Conservation (phyloP, 2,888 invertebrate species). For the Amphipyra berbera region DNA sequence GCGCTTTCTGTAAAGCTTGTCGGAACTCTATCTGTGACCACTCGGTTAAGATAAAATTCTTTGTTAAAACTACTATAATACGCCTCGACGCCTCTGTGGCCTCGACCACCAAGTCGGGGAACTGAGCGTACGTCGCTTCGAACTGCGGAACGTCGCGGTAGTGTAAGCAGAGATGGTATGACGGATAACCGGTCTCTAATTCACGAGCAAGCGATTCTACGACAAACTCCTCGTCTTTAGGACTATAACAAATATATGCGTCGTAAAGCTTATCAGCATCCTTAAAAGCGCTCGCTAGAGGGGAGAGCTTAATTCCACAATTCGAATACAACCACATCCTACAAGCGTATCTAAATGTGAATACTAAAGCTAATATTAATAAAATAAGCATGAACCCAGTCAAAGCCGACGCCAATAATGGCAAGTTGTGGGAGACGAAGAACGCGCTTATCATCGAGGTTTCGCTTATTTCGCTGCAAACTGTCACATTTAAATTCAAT, state of each 20-base stretch:
- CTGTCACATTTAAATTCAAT: constrained; percentile 95
- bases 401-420: constrained; percentile 94
- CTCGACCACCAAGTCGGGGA: constrained; percentile 94
- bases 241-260: constrained; percentile 97
- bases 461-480: constrained; percentile 95
- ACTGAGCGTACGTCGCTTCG: constrained; percentile 92
- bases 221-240: constrained; percentile 97
- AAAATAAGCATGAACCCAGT: constrained; percentile 94
- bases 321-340: constrained; percentile 97
- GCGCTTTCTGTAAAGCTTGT: constrained; percentile 96
- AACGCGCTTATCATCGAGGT: constrained; percentile 94
- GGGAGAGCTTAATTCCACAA: constrained; percentile 95
- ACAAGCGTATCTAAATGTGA: constrained; percentile 96
- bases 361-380: constrained; percentile 94
- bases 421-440: constrained; percentile 95
- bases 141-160: constrained; percentile 95
- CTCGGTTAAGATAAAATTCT: constrained; percentile 97
- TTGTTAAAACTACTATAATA: constrained; percentile 96
- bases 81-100: constrained; percentile 96
- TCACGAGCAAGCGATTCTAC: constrained; percentile 95
- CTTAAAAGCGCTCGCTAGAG: constrained; percentile 92
- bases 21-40: constrained; percentile 98
- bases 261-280: constrained; percentile 97
- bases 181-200: constrained; percentile 94
- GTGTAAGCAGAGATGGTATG: constrained; percentile 96